These are phyloP conservation scores for Amaurobius ferox DNA, from an alignment of 2,888 invertebrate genomes.

Conservation along the genomic window DNA sequence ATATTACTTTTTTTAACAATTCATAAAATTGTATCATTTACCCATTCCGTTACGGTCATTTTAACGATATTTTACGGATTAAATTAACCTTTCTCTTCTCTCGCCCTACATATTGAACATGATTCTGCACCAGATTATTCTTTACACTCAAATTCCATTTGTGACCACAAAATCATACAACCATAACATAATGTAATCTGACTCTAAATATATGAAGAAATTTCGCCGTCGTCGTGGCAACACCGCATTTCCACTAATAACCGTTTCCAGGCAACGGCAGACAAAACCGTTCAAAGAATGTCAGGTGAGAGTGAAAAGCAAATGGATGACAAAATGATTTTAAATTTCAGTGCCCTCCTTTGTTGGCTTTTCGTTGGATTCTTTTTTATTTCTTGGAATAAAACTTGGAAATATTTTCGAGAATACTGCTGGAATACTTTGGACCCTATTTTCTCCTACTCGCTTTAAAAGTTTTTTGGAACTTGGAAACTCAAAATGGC, in stretches of 20 bases:
- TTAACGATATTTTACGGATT: no score
- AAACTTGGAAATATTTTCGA: slow-evolving; percentile 8
- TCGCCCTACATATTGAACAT: no score
- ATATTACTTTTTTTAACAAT: no score
- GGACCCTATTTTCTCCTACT: slow-evolving; percentile 1
- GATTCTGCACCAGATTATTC: no score
- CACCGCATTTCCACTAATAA: slow-evolving; percentile 10
- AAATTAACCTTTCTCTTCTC: no score
- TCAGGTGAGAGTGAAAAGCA: slow-evolving; percentile 14
- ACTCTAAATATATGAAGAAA: slow-evolving; percentile 7
- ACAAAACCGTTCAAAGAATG: slow-evolving; percentile 14
- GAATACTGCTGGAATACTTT: neutral
- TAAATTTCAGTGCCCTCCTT: neutral
- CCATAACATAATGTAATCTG: slow-evolving; percentile 1
- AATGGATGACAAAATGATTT: slow-evolving; percentile 1
- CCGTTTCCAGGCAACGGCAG: slow-evolving; percentile 11
- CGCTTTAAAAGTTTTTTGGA: neutral
- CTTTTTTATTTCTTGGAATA: neutral
- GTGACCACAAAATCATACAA: neutral
- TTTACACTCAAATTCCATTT: neutral
- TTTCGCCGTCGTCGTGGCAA: neutral
- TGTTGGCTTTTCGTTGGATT: neutral
- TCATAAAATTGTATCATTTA: no score
- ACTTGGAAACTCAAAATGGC: neutral
- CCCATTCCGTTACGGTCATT: no score